These are phyloP conservation scores for Pelecanoides urinatrix DNA, from an alignment of 2,113 vertebrate species.

Conservation along the genomic window DNA sequence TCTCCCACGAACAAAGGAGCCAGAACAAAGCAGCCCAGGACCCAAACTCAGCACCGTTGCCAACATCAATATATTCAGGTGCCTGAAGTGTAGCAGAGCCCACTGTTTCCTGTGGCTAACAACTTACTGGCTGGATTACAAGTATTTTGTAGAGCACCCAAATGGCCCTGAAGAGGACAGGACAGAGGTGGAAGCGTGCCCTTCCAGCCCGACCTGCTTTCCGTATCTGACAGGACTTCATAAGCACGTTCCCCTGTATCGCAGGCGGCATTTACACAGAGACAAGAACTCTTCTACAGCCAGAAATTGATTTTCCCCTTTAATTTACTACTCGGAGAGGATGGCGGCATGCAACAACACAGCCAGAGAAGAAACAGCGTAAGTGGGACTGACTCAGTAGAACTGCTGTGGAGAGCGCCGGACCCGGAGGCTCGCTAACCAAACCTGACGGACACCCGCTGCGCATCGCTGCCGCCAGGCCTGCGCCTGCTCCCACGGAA, in stretches of 20 bases:
- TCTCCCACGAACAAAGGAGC: background rate
- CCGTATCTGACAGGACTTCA: background rate
- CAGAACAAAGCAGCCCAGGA: background rate
- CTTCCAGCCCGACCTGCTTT: background rate
- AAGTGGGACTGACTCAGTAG: background rate
- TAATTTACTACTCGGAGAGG: background rate
- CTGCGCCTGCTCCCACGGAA: background rate
- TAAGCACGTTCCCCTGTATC: background rate
- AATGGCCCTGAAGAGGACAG: background rate
- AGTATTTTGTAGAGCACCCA: background rate
- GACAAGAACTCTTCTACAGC: background rate
- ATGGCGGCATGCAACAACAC: background rate
- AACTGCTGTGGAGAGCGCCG: background rate
- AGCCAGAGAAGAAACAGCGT: background rate
- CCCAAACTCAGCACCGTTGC: fast-evolving
- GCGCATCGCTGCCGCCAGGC: background rate
- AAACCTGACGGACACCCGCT: fast-evolving
- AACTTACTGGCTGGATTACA: background rate
- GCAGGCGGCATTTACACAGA: background rate
- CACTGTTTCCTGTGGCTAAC: background rate
- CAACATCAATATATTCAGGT: background rate
- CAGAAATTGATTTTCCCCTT: background rate
- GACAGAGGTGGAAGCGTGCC: background rate
- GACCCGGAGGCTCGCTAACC: background rate
- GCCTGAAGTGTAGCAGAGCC: background rate